Percentiles rank a stretch among this genome's conserved stretches.
phyloP scores from a whole-genome alignment of 2,888 invertebrate genomes.

The Noctua comes region DNA sequence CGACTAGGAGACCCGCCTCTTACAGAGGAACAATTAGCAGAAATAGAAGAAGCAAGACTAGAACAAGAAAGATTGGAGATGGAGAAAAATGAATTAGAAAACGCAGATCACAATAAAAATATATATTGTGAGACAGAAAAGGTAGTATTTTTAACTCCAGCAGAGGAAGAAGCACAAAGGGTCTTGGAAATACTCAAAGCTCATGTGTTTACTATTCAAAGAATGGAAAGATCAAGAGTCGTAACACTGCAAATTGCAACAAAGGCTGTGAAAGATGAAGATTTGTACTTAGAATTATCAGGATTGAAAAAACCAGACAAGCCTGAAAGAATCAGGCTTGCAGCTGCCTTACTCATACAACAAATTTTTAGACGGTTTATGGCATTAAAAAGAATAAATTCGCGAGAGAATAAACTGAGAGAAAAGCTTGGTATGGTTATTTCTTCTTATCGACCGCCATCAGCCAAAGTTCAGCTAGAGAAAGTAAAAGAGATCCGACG shows the following conservation, averaged over 20 bases:
- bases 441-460: constrained; percentile 85
- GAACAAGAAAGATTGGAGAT: constrained; percentile 73
- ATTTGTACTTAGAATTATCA: constrained; percentile 82
- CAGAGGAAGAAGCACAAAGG: constrained; percentile 75
- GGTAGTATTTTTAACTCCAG: constrained; percentile 73
- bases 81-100: constrained; percentile 76
- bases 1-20: constrained; percentile 82
- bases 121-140: constrained; percentile 72
- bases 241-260: constrained; percentile 70
- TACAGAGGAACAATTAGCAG: constrained; percentile 80
- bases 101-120: constrained; percentile 73
- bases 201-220: constrained; percentile 80
- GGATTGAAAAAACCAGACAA: constrained; percentile 81
- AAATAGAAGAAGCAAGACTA: constrained; percentile 75
- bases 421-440: constrained; percentile 90
- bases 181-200: constrained; percentile 76
- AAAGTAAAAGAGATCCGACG: constrained; percentile 86
- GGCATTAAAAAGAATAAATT: constrained; percentile 80
- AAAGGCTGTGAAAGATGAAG: constrained; percentile 78
- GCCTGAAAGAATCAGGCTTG: constrained; percentile 70
- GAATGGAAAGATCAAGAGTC: constrained; percentile 83
- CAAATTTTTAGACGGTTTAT: constrained; percentile 83
- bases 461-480: constrained; percentile 85
- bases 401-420: constrained; percentile 83
- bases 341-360: constrained; percentile 79